These are phyloP conservation scores for Liparis tanakae DNA, from an alignment of 2,797 vertebrate genomes.

Conservation along the genomic window DNA sequence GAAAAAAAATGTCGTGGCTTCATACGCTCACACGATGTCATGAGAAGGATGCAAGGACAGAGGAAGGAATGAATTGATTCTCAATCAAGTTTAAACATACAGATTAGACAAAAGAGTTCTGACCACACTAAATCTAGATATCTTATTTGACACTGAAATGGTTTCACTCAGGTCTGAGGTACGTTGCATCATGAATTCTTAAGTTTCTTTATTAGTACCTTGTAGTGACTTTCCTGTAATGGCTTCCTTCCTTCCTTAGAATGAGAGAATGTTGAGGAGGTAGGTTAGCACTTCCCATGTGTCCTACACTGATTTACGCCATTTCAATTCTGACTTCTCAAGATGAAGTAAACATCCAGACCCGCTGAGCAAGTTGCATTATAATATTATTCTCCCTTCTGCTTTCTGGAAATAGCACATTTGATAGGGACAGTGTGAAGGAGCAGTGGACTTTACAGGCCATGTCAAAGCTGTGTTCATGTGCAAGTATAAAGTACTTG, in stretches of 20 bases:
- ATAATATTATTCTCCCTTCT: not conserved
- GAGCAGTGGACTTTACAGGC: slow-evolving; percentile 20
- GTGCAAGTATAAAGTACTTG: not conserved
- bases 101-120: not conserved
- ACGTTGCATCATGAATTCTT: slow-evolving; percentile 24
- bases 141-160: slow-evolving; percentile 2
- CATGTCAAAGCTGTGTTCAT: not conserved
- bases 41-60: slow-evolving; percentile 32
- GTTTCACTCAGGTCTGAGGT: slow-evolving; percentile 56
- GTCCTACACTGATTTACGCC: not conserved
- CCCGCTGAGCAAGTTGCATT: not conserved
- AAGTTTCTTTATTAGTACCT: slow-evolving; percentile 1
- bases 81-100: not conserved
- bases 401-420: not conserved
- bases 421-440: not conserved
- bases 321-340: not conserved
- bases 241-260: not conserved
- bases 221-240: slow-evolving; percentile 3
- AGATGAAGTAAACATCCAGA: not conserved
- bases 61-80: not conserved
- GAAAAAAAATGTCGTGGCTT: not conserved
- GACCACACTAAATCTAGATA: not conserved
- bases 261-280: slow-evolving; percentile 16
- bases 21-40: not conserved
- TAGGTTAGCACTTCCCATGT: slow-evolving; percentile 27